These are phyloP conservation scores for Metacarcinus magister DNA, from an alignment of 2,888 invertebrate genomes.

Conservation along the genomic window DNA sequence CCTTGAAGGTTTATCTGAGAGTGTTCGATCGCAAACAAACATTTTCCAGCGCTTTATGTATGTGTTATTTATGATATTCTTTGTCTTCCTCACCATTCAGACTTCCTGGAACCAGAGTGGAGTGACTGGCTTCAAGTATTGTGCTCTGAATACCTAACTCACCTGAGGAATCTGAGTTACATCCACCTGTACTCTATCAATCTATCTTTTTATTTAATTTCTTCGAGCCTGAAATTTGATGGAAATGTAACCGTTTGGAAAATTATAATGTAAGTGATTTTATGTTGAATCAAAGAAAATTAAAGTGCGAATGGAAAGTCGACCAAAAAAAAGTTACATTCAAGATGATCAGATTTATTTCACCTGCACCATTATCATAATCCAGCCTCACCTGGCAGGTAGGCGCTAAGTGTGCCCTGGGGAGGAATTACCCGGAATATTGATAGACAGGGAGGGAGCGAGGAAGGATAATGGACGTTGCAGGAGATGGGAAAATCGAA, in stretches of 20 bases:
- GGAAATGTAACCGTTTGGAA: not conserved
- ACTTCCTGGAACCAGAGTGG: not conserved
- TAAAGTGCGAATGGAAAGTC: not conserved
- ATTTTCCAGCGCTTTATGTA: not conserved
- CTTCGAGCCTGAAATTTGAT: not conserved
- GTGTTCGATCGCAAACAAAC: not conserved
- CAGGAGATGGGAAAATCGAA: not conserved
- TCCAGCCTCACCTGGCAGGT: constrained; percentile 33
- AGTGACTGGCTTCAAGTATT: not conserved
- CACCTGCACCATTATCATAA: not conserved
- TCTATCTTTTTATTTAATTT: not conserved
- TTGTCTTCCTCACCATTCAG: not conserved
- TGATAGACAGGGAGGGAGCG: not conserved
- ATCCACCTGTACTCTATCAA: not conserved
- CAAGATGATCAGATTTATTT: not conserved
- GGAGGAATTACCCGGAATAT: not conserved
- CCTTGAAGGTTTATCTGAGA: not conserved
- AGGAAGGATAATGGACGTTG: not conserved
- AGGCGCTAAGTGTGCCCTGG: constrained; percentile 37
- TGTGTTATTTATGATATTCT: not conserved
- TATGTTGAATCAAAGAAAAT: not conserved
- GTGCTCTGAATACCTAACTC: not conserved
- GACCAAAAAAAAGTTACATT: not conserved
- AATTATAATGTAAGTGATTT: not conserved
- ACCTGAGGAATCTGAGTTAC: not conserved